phyloP scores from a whole-genome alignment of 2,888 invertebrate species.

The Drosophila affinis region DNA sequence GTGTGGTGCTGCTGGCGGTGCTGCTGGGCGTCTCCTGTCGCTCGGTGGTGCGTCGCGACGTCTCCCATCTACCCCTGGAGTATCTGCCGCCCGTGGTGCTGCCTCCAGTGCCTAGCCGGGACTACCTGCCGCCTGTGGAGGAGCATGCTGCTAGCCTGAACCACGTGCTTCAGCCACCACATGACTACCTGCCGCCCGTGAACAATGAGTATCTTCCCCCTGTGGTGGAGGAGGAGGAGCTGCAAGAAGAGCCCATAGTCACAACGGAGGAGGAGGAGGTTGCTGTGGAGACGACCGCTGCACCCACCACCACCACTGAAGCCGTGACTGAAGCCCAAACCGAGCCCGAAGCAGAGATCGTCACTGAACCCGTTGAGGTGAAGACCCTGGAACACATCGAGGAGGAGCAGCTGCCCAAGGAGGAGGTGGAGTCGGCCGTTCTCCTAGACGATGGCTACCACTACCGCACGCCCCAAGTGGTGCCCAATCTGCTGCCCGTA shows the following conservation, averaged over 20 bases:
- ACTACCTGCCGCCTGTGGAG: conserved; percentile 78
- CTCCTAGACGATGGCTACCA: conserved; percentile 76
- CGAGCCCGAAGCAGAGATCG: conserved; percentile 31
- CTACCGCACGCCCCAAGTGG: conserved; percentile 65
- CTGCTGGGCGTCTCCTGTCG: conserved; percentile 41
- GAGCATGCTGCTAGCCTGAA: conserved; percentile 63
- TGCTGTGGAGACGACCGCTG: conserved; percentile 37
- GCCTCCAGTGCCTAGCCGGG: conserved; percentile 71
- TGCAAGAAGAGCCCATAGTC: conserved; percentile 25
- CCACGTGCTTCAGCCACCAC: conserved; percentile 61
- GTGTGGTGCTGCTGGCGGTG: conserved; percentile 29
- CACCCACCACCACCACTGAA: conserved; percentile 35
- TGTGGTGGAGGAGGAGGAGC: conserved; percentile 29
- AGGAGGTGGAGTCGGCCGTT: conserved; percentile 49
- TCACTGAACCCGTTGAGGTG: conserved; percentile 29
- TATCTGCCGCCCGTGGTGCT: conserved; percentile 74
- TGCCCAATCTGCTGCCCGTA: conserved; percentile 62
- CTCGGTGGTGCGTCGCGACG: conserved; percentile 70
- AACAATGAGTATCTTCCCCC: conserved; percentile 70
- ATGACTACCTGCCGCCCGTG: conserved; percentile 69
- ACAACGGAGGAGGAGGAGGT: conserved; percentile 41
- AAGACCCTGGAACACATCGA: conserved; percentile 54
- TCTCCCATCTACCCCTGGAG: conserved; percentile 73
- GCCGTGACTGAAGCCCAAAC: conserved; percentile 37
- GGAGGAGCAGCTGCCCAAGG: conserved; percentile 24